Evolutionary conservation across 2,113 vertebrate species (phyloP).

Genomic region (Astatoreochromis straeleni): DNA sequence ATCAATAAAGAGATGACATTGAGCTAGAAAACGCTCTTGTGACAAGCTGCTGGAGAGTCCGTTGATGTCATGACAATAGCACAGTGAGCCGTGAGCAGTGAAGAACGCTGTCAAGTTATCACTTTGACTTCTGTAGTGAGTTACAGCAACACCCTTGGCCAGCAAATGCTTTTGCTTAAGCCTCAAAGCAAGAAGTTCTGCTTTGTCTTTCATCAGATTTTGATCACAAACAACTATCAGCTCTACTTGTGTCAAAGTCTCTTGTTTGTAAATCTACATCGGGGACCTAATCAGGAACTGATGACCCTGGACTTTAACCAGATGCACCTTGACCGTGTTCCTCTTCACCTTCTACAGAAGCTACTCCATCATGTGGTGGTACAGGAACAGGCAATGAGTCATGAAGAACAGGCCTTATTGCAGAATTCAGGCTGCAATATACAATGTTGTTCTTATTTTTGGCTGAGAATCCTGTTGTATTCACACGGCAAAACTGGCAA

Average conservation of each 20-base stretch:
- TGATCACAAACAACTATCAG: neutral
- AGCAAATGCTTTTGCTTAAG: neutral
- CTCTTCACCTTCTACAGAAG: neutral
- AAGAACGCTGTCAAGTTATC: neutral
- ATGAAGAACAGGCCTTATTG: neutral
- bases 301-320: neutral
- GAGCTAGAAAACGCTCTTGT: neutral
- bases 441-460: neutral
- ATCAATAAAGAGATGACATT: neutral
- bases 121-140: neutral
- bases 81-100: neutral
- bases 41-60: neutral
- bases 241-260: neutral
- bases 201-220: neutral
- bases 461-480: neutral
- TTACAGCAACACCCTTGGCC: neutral
- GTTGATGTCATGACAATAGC: neutral
- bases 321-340: neutral
- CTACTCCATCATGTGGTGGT: neutral
- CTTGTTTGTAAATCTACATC: neutral
- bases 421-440: neutral
- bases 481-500: neutral
- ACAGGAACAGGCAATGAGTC: neutral
- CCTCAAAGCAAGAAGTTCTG: neutral
- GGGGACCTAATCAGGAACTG: accelerated